Conservation (phyloP, 2,888 invertebrate species). For the Ptychoptera contaminata region DNA sequence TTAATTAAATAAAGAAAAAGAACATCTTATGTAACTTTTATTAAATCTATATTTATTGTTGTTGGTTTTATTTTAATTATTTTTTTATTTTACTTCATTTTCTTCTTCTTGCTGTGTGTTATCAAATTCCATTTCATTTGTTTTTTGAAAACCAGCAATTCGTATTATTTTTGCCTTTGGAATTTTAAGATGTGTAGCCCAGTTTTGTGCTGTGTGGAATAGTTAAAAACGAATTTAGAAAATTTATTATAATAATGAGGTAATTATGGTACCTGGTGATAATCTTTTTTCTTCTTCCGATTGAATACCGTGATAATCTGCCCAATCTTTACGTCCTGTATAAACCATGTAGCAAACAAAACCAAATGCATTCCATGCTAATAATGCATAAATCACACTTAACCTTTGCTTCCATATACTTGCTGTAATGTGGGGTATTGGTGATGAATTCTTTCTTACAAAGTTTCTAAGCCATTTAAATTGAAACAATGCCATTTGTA, state of each 20-base stretch:
- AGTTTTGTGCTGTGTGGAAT: slow-evolving; percentile 15
- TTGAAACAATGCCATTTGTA: slow-evolving; percentile 28
- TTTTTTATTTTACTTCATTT: not conserved
- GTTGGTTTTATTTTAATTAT: not conserved
- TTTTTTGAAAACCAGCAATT: slow-evolving; percentile 20
- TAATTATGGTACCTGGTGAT: slow-evolving; percentile 36
- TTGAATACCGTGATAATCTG: slow-evolving; percentile 45
- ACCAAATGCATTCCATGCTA: slow-evolving; percentile 59
- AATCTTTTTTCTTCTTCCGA: slow-evolving; percentile 38
- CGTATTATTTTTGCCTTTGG: slow-evolving; percentile 27
- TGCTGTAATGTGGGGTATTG: slow-evolving; percentile 36
- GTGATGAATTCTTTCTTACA: slow-evolving; percentile 33
- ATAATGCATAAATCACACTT: slow-evolving; percentile 43
- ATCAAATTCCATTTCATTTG: slow-evolving; percentile 21
- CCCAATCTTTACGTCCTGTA: slow-evolving; percentile 50
- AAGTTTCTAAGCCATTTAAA: slow-evolving; percentile 35
- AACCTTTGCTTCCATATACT: slow-evolving; percentile 43
- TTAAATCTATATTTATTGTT: too few species aligned
- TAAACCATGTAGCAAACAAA: slow-evolving; percentile 41
- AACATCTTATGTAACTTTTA: too few species aligned
- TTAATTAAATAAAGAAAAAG: too few species aligned
- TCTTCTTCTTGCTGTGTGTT: slow-evolving; percentile 9
- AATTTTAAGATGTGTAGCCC: slow-evolving; percentile 20
- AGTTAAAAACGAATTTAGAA: not conserved
- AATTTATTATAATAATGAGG: not conserved